These are phyloP conservation scores for Callyntrura sp. DNA, from an alignment of 2,888 invertebrate genomes.

Conservation along the genomic window DNA sequence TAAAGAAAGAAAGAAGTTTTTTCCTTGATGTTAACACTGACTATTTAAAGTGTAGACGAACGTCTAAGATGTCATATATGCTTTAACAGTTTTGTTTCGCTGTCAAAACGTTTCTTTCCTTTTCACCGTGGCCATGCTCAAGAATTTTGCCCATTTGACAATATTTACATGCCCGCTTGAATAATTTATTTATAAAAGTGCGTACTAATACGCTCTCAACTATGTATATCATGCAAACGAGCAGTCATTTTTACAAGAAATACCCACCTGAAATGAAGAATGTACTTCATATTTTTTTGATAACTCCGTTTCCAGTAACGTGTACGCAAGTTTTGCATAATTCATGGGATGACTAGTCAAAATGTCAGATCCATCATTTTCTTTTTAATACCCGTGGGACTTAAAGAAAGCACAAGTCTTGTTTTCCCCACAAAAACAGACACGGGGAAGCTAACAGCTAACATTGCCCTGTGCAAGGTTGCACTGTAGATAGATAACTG, in stretches of 20 bases:
- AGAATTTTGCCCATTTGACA: constrained; percentile 20
- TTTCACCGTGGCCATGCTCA: neutral
- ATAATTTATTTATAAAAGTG: constrained; percentile 67
- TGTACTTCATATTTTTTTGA: constrained; percentile 14
- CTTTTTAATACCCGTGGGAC: constrained; percentile 68
- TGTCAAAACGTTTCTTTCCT: neutral
- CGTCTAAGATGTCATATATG: too few relatives aligned
- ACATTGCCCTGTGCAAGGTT: neutral
- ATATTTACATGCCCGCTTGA: constrained; percentile 31
- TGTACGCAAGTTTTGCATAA: constrained; percentile 70
- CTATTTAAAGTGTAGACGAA: too few relatives aligned
- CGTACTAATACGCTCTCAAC: constrained; percentile 47
- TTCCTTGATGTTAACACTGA: too few relatives aligned
- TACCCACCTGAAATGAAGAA: constrained; percentile 60
- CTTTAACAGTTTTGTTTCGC: too few relatives aligned
- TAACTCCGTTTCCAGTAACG: neutral
- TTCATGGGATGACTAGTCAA: constrained; percentile 75
- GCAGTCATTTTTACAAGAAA: constrained; percentile 9
- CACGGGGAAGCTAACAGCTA: neutral
- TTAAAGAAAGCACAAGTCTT: constrained; percentile 66
- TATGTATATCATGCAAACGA: neutral
- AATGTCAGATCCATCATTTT: constrained; percentile 79
- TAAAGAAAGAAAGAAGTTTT: too few relatives aligned
- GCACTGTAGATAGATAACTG: too few relatives aligned
- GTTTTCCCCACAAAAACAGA: constrained; percentile 27